Percentiles rank a stretch among this genome's conserved stretches.
Evolutionary conservation across 2,888 invertebrate genomes (phyloP).

Genomic region (Eupithecia tripunctaria): DNA sequence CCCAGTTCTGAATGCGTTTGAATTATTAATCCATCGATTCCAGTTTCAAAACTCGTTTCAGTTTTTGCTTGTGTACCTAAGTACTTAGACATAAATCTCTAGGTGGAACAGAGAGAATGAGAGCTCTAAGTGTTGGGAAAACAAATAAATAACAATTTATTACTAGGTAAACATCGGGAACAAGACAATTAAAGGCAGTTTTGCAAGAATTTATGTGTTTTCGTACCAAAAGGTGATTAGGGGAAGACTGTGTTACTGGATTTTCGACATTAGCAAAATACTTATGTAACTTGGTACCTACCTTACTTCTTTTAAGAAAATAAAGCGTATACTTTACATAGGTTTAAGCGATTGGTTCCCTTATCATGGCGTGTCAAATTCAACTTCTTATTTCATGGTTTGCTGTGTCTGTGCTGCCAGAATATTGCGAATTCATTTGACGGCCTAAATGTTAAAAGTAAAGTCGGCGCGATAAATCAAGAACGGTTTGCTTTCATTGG

Average conservation of each 20-base stretch:
- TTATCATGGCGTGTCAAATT: no score
- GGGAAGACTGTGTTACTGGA: conserved; percentile 47
- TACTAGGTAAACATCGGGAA: conserved; percentile 63
- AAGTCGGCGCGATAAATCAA: no score
- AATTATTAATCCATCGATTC: conserved; percentile 33
- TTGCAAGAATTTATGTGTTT: conserved; percentile 72
- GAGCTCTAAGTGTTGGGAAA: conserved; percentile 45
- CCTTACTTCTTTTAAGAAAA: not conserved
- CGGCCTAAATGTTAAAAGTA: no score
- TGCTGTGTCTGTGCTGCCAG: no score
- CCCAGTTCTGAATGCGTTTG: conserved; percentile 40
- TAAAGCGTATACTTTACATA: not conserved
- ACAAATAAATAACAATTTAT: conserved; percentile 72
- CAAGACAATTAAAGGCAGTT: conserved; percentile 71
- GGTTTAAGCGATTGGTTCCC: no score
- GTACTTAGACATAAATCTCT: conserved; percentile 11
- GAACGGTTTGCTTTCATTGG: no score
- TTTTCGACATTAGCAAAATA: conserved; percentile 23
- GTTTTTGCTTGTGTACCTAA: conserved; percentile 12
- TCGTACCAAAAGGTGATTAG: conserved; percentile 52
- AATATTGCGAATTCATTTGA: no score
- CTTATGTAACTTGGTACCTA: not conserved
- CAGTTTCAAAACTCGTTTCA: conserved; percentile 25
- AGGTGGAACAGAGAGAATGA: conserved; percentile 19
- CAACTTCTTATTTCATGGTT: no score